Evolutionary conservation across 2,888 invertebrate species (phyloP).

Genomic region (Cotesia congregata): DNA sequence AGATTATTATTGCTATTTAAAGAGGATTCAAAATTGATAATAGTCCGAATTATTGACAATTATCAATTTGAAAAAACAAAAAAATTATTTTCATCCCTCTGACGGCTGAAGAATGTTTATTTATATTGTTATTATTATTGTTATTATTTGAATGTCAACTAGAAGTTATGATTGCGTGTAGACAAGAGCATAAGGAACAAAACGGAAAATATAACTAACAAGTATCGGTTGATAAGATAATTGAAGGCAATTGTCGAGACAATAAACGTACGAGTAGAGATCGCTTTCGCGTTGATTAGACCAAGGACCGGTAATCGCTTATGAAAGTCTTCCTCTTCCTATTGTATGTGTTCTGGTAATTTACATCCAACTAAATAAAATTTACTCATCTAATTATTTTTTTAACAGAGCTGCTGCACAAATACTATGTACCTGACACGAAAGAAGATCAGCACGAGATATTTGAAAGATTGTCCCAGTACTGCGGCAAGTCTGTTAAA

Average conservation of each 20-base stretch:
- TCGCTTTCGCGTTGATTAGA: slow-evolving; percentile 36
- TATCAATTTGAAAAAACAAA: background rate
- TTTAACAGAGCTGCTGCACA: slow-evolving; percentile 75
- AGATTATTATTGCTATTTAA: background rate
- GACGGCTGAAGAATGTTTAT: background rate
- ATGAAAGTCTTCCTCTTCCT: slow-evolving; percentile 26
- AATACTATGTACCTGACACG: slow-evolving; percentile 74
- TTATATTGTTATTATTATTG: background rate
- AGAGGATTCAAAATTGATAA: background rate
- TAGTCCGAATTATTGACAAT: background rate
- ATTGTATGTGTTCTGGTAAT: no score
- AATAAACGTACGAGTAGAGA: slow-evolving; percentile 30
- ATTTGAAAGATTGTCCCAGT: slow-evolving; percentile 76
- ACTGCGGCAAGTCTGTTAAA: slow-evolving; percentile 83
- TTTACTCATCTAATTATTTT: background rate
- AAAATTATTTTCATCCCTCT: slow-evolving; percentile 6
- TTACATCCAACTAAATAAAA: background rate
- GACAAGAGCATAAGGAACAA: slow-evolving; percentile 8
- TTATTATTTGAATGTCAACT: background rate
- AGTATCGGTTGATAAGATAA: slow-evolving; percentile 66
- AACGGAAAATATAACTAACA: slow-evolving; percentile 52
- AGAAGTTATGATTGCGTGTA: slow-evolving; percentile 9
- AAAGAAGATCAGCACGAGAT: slow-evolving; percentile 75
- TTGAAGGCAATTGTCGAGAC: slow-evolving; percentile 58
- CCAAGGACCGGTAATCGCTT: slow-evolving; percentile 24